Percentiles rank a stretch among this genome's conserved stretches.
phyloP scores from a whole-genome alignment of 2,797 vertebrate species.

The Hippocampus kuda region DNA sequence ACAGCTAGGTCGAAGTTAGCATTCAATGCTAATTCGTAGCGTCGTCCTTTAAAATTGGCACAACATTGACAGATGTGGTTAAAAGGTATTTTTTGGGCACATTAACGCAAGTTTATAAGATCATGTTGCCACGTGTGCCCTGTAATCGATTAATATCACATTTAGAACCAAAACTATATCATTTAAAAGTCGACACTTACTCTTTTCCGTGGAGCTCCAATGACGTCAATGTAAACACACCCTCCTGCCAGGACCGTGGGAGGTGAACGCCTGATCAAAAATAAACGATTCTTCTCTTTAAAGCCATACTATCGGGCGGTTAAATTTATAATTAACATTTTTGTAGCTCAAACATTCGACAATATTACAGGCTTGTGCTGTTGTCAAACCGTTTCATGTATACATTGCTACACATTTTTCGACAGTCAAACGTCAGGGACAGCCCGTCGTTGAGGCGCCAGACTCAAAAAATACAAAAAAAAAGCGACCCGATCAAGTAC shows the following conservation, averaged over 20 bases:
- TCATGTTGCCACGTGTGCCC: no score
- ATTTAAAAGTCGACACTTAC: slow-evolving; percentile 40
- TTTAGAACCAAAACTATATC: slow-evolving; percentile 16
- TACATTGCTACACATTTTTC: slow-evolving; percentile 5
- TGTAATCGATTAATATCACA: not conserved
- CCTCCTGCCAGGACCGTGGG: slow-evolving; percentile 37
- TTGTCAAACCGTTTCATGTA: not conserved
- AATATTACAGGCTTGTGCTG: not conserved
- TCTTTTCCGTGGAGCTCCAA: slow-evolving; percentile 28
- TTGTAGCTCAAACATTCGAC: not conserved
- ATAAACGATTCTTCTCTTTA: not conserved
- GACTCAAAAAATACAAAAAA: slow-evolving; percentile 34
- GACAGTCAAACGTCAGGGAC: slow-evolving; percentile 22
- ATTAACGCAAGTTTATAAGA: fast-evolving
- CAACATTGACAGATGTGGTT: not conserved
- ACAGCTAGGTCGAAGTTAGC: slow-evolving; percentile 37
- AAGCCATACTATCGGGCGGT: not conserved
- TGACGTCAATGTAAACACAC: slow-evolving; percentile 60
- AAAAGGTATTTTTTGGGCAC: not conserved
- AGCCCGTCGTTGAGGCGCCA: slow-evolving; percentile 41
- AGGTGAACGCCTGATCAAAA: slow-evolving; percentile 40
- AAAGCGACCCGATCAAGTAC: not conserved
- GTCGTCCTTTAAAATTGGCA: slow-evolving; percentile 29
- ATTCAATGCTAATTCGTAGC: slow-evolving; percentile 32
- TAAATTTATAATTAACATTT: not conserved